Conservation (phyloP, 2,888 invertebrate genomes). For the Perizoma flavofasciatum region DNA sequence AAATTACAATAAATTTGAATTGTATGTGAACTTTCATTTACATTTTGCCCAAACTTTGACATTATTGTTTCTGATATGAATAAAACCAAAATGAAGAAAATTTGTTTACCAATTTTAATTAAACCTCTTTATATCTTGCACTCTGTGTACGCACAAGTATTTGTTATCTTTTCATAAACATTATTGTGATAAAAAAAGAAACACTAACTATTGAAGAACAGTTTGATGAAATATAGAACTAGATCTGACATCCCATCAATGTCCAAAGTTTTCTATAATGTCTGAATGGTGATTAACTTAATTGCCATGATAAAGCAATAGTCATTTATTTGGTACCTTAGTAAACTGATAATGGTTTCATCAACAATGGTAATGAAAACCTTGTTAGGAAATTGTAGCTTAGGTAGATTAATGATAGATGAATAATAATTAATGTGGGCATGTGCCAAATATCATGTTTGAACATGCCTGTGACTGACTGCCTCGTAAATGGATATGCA, state of each 20-base stretch:
- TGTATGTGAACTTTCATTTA: constrained; percentile 33
- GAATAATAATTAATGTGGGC: no score
- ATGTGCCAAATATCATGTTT: no score
- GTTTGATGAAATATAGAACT: constrained; percentile 7
- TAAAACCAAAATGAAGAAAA: constrained; percentile 1
- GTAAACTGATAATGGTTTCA: constrained; percentile 5
- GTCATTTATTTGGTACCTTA: constrained; percentile 12
- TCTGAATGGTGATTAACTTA: constrained; percentile 38
- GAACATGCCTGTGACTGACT: no score
- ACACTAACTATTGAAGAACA: constrained; percentile 17
- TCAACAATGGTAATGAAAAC: no score
- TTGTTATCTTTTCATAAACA: constrained; percentile 28
- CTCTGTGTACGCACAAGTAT: constrained; percentile 7
- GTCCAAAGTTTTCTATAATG: constrained; percentile 15
- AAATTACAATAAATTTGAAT: constrained; percentile 38
- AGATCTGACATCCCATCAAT: constrained; percentile 20
- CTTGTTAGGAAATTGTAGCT: no score
- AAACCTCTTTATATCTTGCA: constrained; percentile 13
- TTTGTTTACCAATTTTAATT: constrained; percentile 13
- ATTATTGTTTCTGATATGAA: constrained; percentile 13
- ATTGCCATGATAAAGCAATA: constrained; percentile 31
- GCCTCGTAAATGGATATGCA: no score
- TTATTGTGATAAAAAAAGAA: constrained; percentile 20
- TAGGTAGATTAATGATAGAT: no score
- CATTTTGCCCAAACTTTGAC: constrained; percentile 13